Evolutionary conservation across 2,888 invertebrate species (phyloP), one percentile per base, ranked within the genome.

Genomic region (Agrilus cyanescens): DNA sequence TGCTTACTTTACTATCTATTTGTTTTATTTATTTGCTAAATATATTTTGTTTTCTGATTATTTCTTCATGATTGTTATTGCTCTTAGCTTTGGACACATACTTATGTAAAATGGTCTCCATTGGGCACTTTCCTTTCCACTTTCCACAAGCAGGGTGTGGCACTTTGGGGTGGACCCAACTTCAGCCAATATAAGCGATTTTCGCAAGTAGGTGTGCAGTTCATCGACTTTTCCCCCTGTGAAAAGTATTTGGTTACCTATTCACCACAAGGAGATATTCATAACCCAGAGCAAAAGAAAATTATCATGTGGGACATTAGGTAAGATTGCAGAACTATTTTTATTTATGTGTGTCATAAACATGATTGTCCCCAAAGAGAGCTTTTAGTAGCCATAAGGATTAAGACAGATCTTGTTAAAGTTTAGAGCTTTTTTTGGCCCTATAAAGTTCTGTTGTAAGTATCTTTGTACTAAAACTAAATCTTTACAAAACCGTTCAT

Each of bases 231-330:
- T 68, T 98, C 97, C 8, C 97, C 98, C 0, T 88, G 90, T 66
- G 98, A 98, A 71, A 90, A 90, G 58, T 97, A 95, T 65, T 68
- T 97, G 49, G 91, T 97, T 2, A 93, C 95, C 0, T 96, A 94
- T 64, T 89, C 95, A 30, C 87, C 93, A 0, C 78, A 82, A 44
- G 75, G 79, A 12, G 82, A 84, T 47, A 63, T 69, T 48, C 68
- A 65, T 34, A 67, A 63, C 51, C 78, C 79, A 2, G 81, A 77
- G 63, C 85, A 75, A 67, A 93, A 80, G 50, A 85, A 88, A 58
- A 82, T 94, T 12, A 85, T 93, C 42, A 88, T 99, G 58, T 98
- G 96, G 95, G 96, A 98, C 66, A 89, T 96, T 48, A 78, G 91
- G 77, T 77, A 56, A 55, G 48, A 44, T 43, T 36, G 12, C 29